Base-by-base conservation (phyloP, 2,113 vertebrate species). In the Eolophus roseicapilla region DNA sequence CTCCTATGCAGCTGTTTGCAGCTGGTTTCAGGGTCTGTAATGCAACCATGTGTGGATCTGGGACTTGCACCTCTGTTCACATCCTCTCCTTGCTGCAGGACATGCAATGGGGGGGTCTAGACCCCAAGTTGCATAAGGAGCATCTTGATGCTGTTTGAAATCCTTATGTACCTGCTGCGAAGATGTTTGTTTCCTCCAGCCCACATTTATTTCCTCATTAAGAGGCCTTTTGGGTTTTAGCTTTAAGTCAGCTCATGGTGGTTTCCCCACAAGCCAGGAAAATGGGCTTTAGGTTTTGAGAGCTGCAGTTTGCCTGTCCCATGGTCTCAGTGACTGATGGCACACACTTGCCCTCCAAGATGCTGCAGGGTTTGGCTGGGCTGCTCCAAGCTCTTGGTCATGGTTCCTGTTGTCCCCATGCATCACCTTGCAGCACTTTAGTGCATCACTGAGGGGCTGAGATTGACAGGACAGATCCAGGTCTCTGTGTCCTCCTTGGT, bases 341-440 rank as follows among this genome's bases (percentile, higher is more conserved):
- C 11, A 13, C 18, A 9, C 27, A 14, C 20, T 60, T 41, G 6
- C 3, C 18, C 16, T 31, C 27, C 10, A 25, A 49, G 74, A 49
- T 10, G 2, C 21, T 43, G 44, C 11, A 11, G 27, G 33, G 6
- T 75, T 8, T 88, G 17, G 2, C 35, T 53, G 25, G 44, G 29
- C 35, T 86, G 46, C 65, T 82, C 19, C 6, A 3, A 65, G 75
- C 25, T 93, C 43, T 13, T 18, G 16, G 43, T 52, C 7, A 3
- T 19, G 7, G n/a, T 13, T 63, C 43, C 37, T 4, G 4, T 2
- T 59, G n/a, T 75, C 65, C 8, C 27, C 11, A 20, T 9, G 35
- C 3, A 1, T 43, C 4, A 1, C 25, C 46, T 28, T 6, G 1
- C 19, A 35, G 43, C 47, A 50, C 1, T 59, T 29, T 29, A 1